Base-by-base conservation (phyloP, 2,797 vertebrate species). In the Spondyliosoma cantharus region DNA sequence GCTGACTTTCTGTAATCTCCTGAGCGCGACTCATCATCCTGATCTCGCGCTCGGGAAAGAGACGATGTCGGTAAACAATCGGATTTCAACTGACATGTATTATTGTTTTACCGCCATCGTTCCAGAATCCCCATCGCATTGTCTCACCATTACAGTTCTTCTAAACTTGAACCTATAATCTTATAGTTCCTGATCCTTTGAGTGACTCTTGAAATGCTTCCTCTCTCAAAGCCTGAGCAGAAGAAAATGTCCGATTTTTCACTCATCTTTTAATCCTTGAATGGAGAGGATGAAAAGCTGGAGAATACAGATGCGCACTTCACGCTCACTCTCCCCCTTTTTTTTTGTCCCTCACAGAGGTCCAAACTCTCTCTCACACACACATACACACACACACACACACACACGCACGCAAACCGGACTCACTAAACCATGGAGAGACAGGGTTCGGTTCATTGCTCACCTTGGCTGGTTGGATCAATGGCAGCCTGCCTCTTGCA, bases 391-490 rank as follows among this genome's bases (percentile, higher is more conserved):
- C 48, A 32, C 8, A 67, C 74, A 32, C 67, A 67, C 12, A 49
- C 57, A 67, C 24, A 70, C 46, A 64, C 77, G 60, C 52, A 81
- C 59, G 64, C 82, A 88, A 81, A 86, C 75, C 48, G 76, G 81
- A 92, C 54, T 85, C 89, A 89, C 74, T 82, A 87, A 91, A 87
- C 84, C 91, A 60, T 90, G 76, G 81, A 93, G 89, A 86, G 87
- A 89, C 89, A 80, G 86, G 91, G 89, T 85, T 85, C 66, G 84
- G 87, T 94, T 94, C 90, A 93, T 94, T 91, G 91, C 92, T 93
- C 93, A 94, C 94, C 93, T 92, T 93, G 92, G 89, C 88, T 87
- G 80, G 81, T 91, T 90, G 90, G 94, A 95, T 95, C 94, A 94
- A 95, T 95, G 92, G 89, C 89, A 86, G 85, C 72, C 87, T 92